These are phyloP conservation scores for Malacoctenus gilli DNA, from an alignment of 2,797 vertebrate genomes.

Conservation along the genomic window DNA sequence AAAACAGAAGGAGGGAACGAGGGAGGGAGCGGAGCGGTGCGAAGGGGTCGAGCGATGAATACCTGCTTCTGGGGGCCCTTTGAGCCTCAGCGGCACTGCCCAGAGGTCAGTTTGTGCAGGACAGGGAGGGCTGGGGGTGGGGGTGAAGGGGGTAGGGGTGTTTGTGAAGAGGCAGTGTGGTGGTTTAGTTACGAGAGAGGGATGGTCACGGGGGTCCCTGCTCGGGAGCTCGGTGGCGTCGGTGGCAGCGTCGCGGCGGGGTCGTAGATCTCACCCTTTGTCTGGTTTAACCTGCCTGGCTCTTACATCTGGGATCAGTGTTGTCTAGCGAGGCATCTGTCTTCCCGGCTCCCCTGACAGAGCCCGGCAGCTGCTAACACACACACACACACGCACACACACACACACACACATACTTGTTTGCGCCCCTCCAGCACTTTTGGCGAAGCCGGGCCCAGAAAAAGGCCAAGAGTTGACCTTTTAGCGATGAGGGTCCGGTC, in stretches of 20 bases:
- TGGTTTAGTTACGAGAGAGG: too few relatives aligned
- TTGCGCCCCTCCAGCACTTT: constrained; percentile 35
- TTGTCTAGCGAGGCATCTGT: constrained; percentile 20
- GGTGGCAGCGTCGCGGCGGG: constrained; percentile 10
- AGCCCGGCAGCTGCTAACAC: constrained; percentile 56
- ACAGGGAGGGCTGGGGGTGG: not conserved
- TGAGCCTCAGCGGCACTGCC: constrained; percentile 48
- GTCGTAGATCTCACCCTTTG: constrained; percentile 29
- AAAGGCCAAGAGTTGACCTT: constrained; percentile 76
- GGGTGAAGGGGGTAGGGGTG: not conserved
- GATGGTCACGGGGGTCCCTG: constrained; percentile 7
- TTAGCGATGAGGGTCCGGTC: constrained; percentile 69
- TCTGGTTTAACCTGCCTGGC: constrained; percentile 45
- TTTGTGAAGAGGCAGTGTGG: not conserved
- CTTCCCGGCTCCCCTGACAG: constrained; percentile 34
- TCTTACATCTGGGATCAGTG: constrained; percentile 43
- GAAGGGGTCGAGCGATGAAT: constrained; percentile 50
- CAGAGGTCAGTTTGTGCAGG: constrained; percentile 53
- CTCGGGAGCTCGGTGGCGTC: constrained; percentile 20
- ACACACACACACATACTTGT: constrained; percentile 32
- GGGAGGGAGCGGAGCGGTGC: constrained; percentile 18
- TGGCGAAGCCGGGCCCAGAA: constrained; percentile 41
- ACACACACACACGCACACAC: constrained; percentile 21
- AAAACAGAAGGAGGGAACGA: constrained; percentile 36
- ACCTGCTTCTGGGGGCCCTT: constrained; percentile 51